phyloP scores from a whole-genome alignment of 2,888 invertebrate species.

The Camponotus fellah region DNA sequence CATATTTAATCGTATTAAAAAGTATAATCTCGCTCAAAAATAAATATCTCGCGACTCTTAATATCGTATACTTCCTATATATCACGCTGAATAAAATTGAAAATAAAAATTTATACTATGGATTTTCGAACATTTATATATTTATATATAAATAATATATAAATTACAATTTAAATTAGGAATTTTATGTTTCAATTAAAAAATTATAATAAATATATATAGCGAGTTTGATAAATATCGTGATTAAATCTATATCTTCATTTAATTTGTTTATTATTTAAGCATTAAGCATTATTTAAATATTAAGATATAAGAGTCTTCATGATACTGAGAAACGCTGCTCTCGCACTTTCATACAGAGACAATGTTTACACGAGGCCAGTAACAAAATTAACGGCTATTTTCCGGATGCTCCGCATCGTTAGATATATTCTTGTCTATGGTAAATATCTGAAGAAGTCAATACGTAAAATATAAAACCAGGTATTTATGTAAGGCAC shows the following conservation, averaged over 20 bases:
- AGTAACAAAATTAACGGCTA: slow-evolving; percentile 60
- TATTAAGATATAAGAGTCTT: not conserved
- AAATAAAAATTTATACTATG: not conserved
- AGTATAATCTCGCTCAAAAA: not conserved
- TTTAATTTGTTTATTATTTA: not conserved
- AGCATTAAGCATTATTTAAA: not conserved
- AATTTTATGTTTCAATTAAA: not conserved
- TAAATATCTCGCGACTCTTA: not conserved
- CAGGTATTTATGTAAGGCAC: slow-evolving; percentile 73
- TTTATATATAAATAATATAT: not conserved
- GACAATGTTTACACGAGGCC: slow-evolving; percentile 75
- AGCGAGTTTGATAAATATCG: not conserved
- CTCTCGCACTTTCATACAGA: slow-evolving; percentile 61
- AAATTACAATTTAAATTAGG: slow-evolving; percentile 16
- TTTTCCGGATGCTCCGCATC: slow-evolving; percentile 58
- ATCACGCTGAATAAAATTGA: not conserved
- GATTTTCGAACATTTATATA: not conserved
- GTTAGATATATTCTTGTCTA: slow-evolving; percentile 67
- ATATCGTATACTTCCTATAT: not conserved
- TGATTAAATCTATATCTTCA: not conserved
- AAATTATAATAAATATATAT: slow-evolving; percentile 3
- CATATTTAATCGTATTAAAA: not conserved
- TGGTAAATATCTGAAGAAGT: slow-evolving; percentile 74
- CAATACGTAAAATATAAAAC: slow-evolving; percentile 72
- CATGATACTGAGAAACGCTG: slow-evolving; percentile 39